A percentile compares a stretch with the other conserved stretches of the same genome.
phyloP scores from a whole-genome alignment of 1,140 invertebrate genomes.

The Drosophila takahashii region DNA sequence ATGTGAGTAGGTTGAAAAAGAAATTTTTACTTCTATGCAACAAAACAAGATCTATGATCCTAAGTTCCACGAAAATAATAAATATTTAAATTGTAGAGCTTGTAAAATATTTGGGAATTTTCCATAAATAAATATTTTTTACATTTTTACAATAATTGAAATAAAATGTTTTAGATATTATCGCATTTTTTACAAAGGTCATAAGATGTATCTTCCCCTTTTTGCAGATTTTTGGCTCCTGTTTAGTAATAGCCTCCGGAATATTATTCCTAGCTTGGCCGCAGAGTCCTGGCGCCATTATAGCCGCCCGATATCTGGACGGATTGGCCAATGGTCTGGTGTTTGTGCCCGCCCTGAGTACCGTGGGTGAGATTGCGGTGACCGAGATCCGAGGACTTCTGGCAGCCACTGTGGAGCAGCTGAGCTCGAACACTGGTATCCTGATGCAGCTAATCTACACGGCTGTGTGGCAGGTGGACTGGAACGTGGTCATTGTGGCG shows the following conservation, averaged over 20 bases:
- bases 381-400: constrained; percentile 51
- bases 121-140: too few species aligned
- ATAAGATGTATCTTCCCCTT: too few species aligned
- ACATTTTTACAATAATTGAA: too few species aligned
- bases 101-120: too few species aligned
- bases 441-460: constrained; percentile 65
- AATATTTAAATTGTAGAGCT: too few species aligned
- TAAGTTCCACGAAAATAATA: too few species aligned
- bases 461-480: constrained; percentile 41
- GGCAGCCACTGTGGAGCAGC: constrained; percentile 54
- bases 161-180: too few species aligned
- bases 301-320: constrained; percentile 70
- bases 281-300: constrained; percentile 31
- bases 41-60: too few species aligned
- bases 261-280: constrained; percentile 62
- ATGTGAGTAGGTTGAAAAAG: constrained; percentile 46
- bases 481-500: constrained; percentile 49
- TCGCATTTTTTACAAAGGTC: too few species aligned
- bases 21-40: too few species aligned
- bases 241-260: constrained; percentile 64
- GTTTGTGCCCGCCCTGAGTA: constrained; percentile 66
- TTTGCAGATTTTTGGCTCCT: constrained; percentile 54
- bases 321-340: constrained; percentile 73
- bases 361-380: constrained; percentile 64
- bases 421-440: constrained; percentile 66